A percentile compares a stretch with the other conserved stretches of the same genome.
phyloP scores from a whole-genome alignment of 2,797 vertebrate species.

The Catamblyrhynchus diadema region DNA sequence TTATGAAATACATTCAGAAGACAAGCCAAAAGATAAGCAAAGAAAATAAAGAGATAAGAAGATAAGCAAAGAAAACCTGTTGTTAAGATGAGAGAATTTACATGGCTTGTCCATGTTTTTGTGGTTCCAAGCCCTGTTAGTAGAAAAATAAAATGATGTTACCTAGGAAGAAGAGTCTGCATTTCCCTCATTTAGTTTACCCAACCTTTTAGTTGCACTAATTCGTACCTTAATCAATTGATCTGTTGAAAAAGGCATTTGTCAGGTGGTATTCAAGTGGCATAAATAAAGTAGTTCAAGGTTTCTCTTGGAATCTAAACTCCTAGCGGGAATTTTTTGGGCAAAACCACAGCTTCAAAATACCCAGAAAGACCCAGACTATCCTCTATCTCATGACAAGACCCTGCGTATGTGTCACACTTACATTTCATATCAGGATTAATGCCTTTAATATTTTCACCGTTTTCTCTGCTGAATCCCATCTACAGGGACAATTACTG shows the following conservation, averaged over 20 bases:
- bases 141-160: not conserved
- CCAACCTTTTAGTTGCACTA: not conserved
- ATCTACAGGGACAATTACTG: not conserved
- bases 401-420: not conserved
- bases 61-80: not conserved
- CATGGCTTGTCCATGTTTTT: not conserved
- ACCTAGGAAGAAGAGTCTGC: not conserved
- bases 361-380: not conserved
- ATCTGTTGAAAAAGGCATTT: not conserved
- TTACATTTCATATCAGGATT: not conserved
- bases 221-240: not conserved
- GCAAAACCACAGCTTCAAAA: not conserved
- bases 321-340: not conserved
- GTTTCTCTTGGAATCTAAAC: not conserved
- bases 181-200: not conserved
- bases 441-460: slow-evolving; percentile 9
- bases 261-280: not conserved
- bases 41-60: not conserved
- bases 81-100: not conserved
- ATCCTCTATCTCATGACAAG: not conserved
- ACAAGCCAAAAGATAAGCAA: not conserved
- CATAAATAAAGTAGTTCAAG: not conserved
- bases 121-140: not conserved
- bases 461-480: not conserved
- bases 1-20: not conserved